Base-by-base conservation (phyloP, 2,113 vertebrate species). In the Numida meleagris region DNA sequence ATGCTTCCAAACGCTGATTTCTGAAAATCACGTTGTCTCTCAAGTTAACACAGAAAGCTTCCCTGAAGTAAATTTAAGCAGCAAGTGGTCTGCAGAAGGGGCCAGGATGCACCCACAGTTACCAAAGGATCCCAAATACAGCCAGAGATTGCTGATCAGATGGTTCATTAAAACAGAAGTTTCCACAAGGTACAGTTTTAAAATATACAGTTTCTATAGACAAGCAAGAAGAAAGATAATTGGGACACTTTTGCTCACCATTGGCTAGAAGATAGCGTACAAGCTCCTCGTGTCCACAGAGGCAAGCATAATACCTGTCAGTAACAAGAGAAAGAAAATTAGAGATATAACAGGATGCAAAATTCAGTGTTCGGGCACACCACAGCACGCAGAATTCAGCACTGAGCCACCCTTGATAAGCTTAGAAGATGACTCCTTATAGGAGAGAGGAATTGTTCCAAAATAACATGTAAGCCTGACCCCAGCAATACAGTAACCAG, bases 251-350 rank as follows among this genome's bases (percentile, higher is more conserved):
- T 10, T 53, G 59, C 98, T 98, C 98, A 99, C 99, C 99, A 58
- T 97, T 99, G 91, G 98, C 98, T 96, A 99, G 97, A 93, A 99
- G 98, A 95, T 99, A 99, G 95, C 98, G 98, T 79, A 99, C 99
- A 96, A 99, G 97, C 79, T 99, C 99, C 88, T 99, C 99, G 1
- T 99, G 99, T 73, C 99, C 99, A 95, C 99, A 99, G 40, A 99
- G 98, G 94, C 99, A 99, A 29, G 99, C 99, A 1, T 99, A 99
- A 97, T 99, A 99, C 93, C 99, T 99, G 89, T 42, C 25, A 94
- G 67, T 7, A 84, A 86, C 0, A 5, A 82, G 25, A 94, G 8
- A 79, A 90, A 67, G 43, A 63, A 65, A 90, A 50, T 74, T 14
- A 95, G 25, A 72, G 75, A 72, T 14, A 45, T 8, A 73, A 9